Evolutionary conservation across 2,888 invertebrate species (phyloP), one percentile per base, ranked within the genome.

Genomic region (Odiellus spinosus): DNA sequence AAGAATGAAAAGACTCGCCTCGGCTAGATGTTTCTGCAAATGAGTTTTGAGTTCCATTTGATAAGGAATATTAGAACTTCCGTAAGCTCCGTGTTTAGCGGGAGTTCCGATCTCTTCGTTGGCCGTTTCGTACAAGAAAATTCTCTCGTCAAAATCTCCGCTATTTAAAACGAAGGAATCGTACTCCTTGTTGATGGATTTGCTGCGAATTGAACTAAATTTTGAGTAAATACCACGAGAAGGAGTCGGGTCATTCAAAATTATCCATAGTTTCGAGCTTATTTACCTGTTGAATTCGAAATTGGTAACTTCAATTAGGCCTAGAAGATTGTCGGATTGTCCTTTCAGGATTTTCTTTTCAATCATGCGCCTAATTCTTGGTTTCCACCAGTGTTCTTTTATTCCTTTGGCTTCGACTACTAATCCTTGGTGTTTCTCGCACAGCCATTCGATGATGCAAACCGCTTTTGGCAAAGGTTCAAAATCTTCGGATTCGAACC

Each of bases 121-220:
- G 0, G 75, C 73, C 61, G 73, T 73, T 67, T 77, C 73, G 74
- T 83, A 82, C 60, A 91, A 73, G 69, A 96, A 88, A 66, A 96
- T 85, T 61, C 93, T 76, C 67, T 98, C 96, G 66, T 98, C 96
- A 66, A 96, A 85, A 66, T 93, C 90, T 1, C 93, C 91, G 51
- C 82, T 81, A 63, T 79, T 85, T 35, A 91, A 70, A 19, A 95
- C 82, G 66, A 82, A 85, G 45, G 83, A 82, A 63, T 93, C 93
- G 65, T 98, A 98, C 11, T 78, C 71, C 64, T 80, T 83, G 57
- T 82, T 84, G 35, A 93, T 70, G 56, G 80, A 78, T 69, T 82
- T 86, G 32, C 80, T 66, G 33, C 21, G 41, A 53, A 46, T 26
- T 8, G 26, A 26, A 18, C 19, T 46, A 21, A 46, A 44, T 2